phyloP scores from a whole-genome alignment of 2,797 vertebrate genomes.

The Poeciliopsis paucimaculata region DNA sequence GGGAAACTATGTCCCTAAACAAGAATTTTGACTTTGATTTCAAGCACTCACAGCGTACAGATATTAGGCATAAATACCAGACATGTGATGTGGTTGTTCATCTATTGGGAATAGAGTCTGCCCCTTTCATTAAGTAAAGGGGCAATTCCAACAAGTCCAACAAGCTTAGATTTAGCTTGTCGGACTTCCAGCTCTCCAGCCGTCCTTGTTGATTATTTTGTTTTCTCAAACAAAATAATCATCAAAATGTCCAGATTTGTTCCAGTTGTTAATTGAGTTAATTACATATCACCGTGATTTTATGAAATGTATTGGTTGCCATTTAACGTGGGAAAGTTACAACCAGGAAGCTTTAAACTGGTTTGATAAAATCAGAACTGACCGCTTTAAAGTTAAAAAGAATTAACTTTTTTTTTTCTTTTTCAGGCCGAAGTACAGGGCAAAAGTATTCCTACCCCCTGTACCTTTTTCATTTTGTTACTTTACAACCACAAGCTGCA shows the following conservation, averaged over 20 bases:
- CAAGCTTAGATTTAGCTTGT: slow-evolving; percentile 2
- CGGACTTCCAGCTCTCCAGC: slow-evolving; percentile 15
- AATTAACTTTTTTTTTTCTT: neutral
- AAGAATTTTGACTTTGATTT: no score
- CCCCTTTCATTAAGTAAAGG: no score
- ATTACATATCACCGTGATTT: neutral
- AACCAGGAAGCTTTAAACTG: neutral
- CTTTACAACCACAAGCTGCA: neutral
- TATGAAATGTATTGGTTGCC: neutral
- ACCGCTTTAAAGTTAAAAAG: neutral
- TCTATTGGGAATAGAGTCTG: neutral
- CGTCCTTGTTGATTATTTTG: no score
- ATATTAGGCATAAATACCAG: neutral
- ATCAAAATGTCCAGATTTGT: neutral
- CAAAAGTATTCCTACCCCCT: neutral
- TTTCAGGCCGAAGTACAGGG: neutral
- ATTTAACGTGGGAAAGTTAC: neutral
- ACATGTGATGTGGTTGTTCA: neutral
- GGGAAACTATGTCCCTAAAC: no score
- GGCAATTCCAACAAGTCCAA: no score
- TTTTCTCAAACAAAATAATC: neutral
- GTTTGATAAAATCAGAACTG: neutral
- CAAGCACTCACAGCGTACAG: no score
- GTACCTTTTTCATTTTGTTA: neutral
- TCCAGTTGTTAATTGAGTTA: neutral